Conservation (phyloP, 2,888 invertebrate species). For the Rugalucina vietnamica region DNA sequence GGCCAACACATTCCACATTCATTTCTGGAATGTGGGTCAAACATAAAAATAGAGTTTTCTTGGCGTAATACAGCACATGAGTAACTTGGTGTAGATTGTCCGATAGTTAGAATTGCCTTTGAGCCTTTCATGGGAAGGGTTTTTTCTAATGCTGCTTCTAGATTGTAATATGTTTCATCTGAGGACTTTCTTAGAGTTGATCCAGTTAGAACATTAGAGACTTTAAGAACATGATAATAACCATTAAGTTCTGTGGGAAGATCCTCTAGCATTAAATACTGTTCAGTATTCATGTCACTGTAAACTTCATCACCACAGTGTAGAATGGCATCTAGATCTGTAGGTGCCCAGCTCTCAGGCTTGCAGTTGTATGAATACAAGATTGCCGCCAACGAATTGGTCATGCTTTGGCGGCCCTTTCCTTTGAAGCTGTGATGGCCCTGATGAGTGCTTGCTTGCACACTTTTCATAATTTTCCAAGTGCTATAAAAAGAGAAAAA, state of each 20-base stretch:
- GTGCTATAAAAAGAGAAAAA: background rate
- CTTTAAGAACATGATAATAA: conserved; percentile 7
- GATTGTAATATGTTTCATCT: background rate
- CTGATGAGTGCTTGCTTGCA: background rate
- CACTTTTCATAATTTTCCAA: background rate
- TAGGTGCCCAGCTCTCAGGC: background rate
- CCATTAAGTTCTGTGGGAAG: background rate
- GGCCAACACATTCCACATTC: background rate
- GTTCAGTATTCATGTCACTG: background rate
- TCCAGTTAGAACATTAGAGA: conserved; percentile 8
- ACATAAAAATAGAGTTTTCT: background rate
- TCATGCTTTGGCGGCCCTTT: conserved; percentile 20
- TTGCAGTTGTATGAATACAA: background rate
- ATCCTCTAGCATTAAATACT: conserved; percentile 14
- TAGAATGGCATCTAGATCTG: background rate
- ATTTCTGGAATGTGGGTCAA: conserved; percentile 20
- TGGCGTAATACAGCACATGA: conserved; percentile 5
- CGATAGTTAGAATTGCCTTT: conserved; percentile 6
- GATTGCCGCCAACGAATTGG: conserved; percentile 20
- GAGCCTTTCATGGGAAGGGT: background rate
- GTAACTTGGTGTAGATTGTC: conserved; percentile 14
- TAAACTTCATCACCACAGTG: conserved; percentile 1
- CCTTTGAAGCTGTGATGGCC: background rate
- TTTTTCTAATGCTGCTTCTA: background rate
- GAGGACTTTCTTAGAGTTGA: conserved; percentile 4